Base-by-base conservation (phyloP, 2,113 vertebrate species). In the Semicossyphus pulcher region DNA sequence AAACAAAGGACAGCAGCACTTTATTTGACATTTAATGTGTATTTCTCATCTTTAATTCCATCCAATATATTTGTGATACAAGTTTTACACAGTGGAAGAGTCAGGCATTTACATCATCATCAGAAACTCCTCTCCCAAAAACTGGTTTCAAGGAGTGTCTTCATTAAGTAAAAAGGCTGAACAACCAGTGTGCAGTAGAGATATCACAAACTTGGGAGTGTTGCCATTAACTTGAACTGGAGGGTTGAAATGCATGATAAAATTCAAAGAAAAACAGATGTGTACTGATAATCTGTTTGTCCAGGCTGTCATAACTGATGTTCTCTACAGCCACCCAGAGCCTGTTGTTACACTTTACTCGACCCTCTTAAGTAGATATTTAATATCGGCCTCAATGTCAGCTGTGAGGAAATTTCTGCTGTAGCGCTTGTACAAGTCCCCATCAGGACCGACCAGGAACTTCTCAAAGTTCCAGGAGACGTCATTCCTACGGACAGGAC, bases 401-500 rank as follows among this genome's bases (percentile, higher is more conserved):
- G 89, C 95, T 72, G 97, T 98, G 39, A 93, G 94, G n/a, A 95
- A 96, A 3, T 74, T 90, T 57, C 94, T 93, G 91, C 96, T 95
- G 92, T 97, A 97, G 25, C 96, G 94, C 57, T 94, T 96, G 85
- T 95, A 95, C 0, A 96, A 96, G 44, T 95, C 92, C 0, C 97
- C 96, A 3, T 97, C 94, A 0, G 90, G 91, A 32, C 90, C 83
- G 1, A 98, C 86, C 16, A 98, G 93, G 88, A 98, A 97, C 93
- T 97, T 98, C 89, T 97, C 96, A 14, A 97, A 98, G 88, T 97
- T 98, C 96, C 97, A 98, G 73, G 96, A 66, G 28, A 97, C 12
- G 39, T 98, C 97, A 15, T 91, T 95, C 73, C 96, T 93, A 69
- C 92, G 89, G 34, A 98, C 95, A 0, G 96, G 96, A 15, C 95